These are phyloP conservation scores for Astyanax mexicanus DNA, from an alignment of 2,797 vertebrate species.

Conservation along the genomic window DNA sequence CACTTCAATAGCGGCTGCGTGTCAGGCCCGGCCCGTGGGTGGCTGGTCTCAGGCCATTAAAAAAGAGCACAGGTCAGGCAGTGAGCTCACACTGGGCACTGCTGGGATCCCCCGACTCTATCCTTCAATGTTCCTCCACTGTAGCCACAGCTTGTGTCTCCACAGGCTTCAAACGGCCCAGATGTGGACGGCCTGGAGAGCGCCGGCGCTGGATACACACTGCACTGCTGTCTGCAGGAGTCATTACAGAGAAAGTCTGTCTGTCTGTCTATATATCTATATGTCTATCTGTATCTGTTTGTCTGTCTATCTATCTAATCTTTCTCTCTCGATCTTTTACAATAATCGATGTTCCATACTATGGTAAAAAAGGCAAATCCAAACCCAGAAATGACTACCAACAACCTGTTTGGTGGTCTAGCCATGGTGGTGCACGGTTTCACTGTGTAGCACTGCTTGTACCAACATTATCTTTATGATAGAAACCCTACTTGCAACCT, in stretches of 20 bases:
- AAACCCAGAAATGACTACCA: too few relatives aligned
- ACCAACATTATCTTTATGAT: too few relatives aligned
- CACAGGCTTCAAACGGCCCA: constrained; percentile 76
- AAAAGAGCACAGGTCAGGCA: constrained; percentile 72
- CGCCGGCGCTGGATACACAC: constrained; percentile 59
- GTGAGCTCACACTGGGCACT: constrained; percentile 69
- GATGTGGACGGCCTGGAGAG: constrained; percentile 74
- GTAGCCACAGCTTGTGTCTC: constrained; percentile 84
- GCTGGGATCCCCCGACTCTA: constrained; percentile 75
- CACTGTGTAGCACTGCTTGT: too few relatives aligned
- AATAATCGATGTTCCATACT: too few relatives aligned
- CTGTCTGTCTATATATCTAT: constrained; percentile 37
- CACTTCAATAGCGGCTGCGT: constrained; percentile 26
- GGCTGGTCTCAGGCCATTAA: constrained; percentile 74
- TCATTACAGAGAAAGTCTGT: constrained; percentile 22
- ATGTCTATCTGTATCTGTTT: not conserved
- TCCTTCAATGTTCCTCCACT: constrained; percentile 78
- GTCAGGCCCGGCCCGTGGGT: constrained; percentile 36
- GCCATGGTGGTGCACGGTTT: too few relatives aligned
- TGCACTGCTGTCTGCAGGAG: constrained; percentile 54
- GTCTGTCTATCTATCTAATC: too few relatives aligned
- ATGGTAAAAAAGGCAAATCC: too few relatives aligned
- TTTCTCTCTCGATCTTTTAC: too few relatives aligned
- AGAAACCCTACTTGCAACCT: too few relatives aligned
- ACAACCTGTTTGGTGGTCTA: too few relatives aligned